Base-by-base conservation (phyloP, 35 echinoderm and acorn worm genomes). In the Ophiothrix spiculata region DNA sequence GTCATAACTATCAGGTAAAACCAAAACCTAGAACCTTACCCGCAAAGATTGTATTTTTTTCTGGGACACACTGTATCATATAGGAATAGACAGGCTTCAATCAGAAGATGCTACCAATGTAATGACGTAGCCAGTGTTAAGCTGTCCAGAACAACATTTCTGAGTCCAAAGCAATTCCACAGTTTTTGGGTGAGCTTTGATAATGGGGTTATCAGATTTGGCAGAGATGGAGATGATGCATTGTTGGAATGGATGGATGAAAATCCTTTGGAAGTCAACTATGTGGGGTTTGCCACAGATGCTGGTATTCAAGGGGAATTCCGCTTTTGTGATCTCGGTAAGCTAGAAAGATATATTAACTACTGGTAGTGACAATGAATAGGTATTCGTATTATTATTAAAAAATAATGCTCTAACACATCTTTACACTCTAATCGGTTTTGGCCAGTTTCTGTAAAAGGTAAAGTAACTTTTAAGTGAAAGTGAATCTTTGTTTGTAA, bases 241-340 rank as follows among this genome's bases (percentile, higher is more conserved):
- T 73, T 85, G 29, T 74, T 85, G 60, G 39, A 1, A 23, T 85
- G 83, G 83, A 36, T 36, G 17, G 83, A 85, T 39, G 56, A 54
- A 35, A 39, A 85, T 28, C 83, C 83, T 10, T 15, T 85, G 32
- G 25, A 31, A 0, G 56, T 85, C 31, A 60, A 64, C 35, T 85
- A 73, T 85, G 83, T 85, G 19, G 83, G 54, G 74, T 85, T 56
- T 83, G 35, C 41, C 15, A 46, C 81, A 32, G 39, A 1, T 15
- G 40, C 2, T 35, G 37, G 37, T 33, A 33, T 54, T 46, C 32
- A 56, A 33, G 81, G 38, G 33, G 41, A 83, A 17, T 83, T 83
- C 45, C 41, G 35, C 32, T 83, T 83, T 33, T 83, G 81, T 83
- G 78, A 80, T 32, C 38, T 80, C 40, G 38, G 78, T 80, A 80